Evolutionary conservation across 2,888 invertebrate species (phyloP).

Genomic region (Aphelenchoides bicaudatus): DNA sequence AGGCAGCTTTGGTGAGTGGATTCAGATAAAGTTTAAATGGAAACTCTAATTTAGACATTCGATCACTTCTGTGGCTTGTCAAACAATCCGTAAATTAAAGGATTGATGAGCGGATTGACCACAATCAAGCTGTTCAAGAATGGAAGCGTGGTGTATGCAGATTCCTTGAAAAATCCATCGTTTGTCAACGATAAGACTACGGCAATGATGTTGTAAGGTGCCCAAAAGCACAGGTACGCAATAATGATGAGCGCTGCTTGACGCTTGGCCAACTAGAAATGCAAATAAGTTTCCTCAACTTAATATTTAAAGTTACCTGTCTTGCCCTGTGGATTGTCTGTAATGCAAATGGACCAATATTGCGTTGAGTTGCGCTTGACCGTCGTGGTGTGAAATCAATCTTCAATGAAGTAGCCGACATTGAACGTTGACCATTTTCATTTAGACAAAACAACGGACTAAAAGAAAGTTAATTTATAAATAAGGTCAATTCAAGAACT

Average conservation of each 20-base stretch:
- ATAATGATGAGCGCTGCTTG: constrained; percentile 46
- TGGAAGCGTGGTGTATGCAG: constrained; percentile 34
- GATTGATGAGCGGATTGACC: constrained; percentile 51
- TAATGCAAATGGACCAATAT: constrained; percentile 43
- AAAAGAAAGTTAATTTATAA: too few species aligned
- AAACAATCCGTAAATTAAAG: constrained; percentile 50
- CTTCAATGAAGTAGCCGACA: constrained; percentile 8
- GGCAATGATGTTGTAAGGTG: constrained; percentile 50
- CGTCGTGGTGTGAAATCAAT: constrained; percentile 7
- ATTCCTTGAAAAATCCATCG: constrained; percentile 30
- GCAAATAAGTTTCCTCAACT: constrained; percentile 12
- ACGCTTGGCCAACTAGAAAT: constrained; percentile 36
- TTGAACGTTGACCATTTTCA: background rate
- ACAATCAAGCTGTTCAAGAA: constrained; percentile 52
- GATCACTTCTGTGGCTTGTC: too few species aligned
- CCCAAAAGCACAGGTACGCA: constrained; percentile 54
- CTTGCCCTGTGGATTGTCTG: constrained; percentile 46
- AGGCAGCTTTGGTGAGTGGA: too few species aligned
- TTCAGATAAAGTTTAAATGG: too few species aligned
- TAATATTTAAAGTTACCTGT: constrained; percentile 32
- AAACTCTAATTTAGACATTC: too few species aligned
- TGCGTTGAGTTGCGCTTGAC: background rate
- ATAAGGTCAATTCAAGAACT: constrained; percentile 2
- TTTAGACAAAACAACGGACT: background rate
- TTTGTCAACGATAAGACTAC: constrained; percentile 38